Evolutionary conservation across 2,888 invertebrate species (phyloP).

Genomic region (Blastobasis adustella): DNA sequence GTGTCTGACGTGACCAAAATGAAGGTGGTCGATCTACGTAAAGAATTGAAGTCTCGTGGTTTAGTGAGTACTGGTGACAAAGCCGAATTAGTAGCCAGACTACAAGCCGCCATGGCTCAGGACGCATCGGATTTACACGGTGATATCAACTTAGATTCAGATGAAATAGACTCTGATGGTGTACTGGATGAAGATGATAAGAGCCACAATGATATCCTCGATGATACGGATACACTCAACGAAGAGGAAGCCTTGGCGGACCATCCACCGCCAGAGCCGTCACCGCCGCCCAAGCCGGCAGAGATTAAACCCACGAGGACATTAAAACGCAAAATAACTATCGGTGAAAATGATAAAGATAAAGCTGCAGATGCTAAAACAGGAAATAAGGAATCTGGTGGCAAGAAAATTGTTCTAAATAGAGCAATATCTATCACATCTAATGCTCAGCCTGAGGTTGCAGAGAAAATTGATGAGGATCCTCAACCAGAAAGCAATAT

Average conservation of each 20-base stretch:
- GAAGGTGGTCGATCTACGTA: slow-evolving; percentile 89
- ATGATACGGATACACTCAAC: slow-evolving; percentile 52
- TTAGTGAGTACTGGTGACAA: slow-evolving; percentile 86
- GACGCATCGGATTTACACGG: slow-evolving; percentile 51
- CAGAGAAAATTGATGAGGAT: slow-evolving; percentile 8
- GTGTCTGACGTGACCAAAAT: slow-evolving; percentile 30
- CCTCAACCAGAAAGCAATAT: slow-evolving; percentile 2
- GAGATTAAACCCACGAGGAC: slow-evolving; percentile 20
- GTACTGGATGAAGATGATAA: slow-evolving; percentile 73
- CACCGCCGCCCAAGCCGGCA: background rate
- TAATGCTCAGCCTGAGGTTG: slow-evolving; percentile 23
- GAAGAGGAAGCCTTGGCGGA: slow-evolving; percentile 57
- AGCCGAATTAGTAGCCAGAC: slow-evolving; percentile 84
- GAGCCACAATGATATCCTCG: slow-evolving; percentile 55
- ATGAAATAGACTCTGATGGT: slow-evolving; percentile 70
- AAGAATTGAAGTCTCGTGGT: slow-evolving; percentile 86
- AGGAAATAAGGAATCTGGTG: slow-evolving; percentile 52
- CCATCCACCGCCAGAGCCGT: slow-evolving; percentile 18
- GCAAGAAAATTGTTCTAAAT: slow-evolving; percentile 79
- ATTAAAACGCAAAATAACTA: slow-evolving; percentile 50
- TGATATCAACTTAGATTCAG: slow-evolving; percentile 58
- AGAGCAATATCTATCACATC: slow-evolving; percentile 54
- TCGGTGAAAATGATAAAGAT: slow-evolving; percentile 35
- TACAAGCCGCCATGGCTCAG: slow-evolving; percentile 75
- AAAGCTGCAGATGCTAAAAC: slow-evolving; percentile 25